A percentile compares a stretch with the other conserved stretches of the same genome.
phyloP scores from a whole-genome alignment of 23 tunicate genomes.

The Oikopleura dioica region DNA sequence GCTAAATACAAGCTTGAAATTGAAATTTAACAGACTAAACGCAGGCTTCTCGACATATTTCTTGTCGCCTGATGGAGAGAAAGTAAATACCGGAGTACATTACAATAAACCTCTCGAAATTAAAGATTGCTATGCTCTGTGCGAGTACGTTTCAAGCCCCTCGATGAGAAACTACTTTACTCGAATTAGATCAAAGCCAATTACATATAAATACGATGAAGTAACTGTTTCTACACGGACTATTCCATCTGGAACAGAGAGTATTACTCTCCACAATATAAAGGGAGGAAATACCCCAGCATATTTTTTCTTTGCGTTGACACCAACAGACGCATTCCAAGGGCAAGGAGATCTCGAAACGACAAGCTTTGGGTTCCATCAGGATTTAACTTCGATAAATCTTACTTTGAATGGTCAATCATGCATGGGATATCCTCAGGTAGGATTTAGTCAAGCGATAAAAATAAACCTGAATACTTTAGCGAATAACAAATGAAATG shows the following conservation, averaged over 20 bases:
- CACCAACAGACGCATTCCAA: not conserved
- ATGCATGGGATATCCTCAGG: not conserved
- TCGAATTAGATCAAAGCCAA: not conserved
- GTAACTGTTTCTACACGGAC: not conserved
- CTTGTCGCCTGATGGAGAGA: not conserved
- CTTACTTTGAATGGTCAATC: not conserved
- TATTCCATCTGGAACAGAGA: not conserved
- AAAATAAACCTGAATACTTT: too few relatives aligned
- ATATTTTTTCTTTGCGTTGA: not conserved
- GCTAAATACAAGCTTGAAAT: not conserved
- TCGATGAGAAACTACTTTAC: not conserved
- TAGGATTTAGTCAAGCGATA: too few relatives aligned
- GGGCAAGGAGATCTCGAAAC: not conserved
- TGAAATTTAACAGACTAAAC: not conserved
- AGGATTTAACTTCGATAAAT: not conserved
- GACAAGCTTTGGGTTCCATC: not conserved
- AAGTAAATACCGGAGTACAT: too few relatives aligned
- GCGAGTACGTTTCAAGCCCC: not conserved
- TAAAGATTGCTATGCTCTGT: not conserved
- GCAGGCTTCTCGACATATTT: not conserved
- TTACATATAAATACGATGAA: constrained; percentile 1
- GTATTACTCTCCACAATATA: not conserved
- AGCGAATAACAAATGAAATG: not conserved
- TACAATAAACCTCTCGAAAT: not conserved
- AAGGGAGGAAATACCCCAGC: not conserved